A percentile compares a stretch with the other conserved stretches of the same genome.
Evolutionary conservation across 2,113 vertebrate species (phyloP).

Genomic region (Eurystomus gularis): DNA sequence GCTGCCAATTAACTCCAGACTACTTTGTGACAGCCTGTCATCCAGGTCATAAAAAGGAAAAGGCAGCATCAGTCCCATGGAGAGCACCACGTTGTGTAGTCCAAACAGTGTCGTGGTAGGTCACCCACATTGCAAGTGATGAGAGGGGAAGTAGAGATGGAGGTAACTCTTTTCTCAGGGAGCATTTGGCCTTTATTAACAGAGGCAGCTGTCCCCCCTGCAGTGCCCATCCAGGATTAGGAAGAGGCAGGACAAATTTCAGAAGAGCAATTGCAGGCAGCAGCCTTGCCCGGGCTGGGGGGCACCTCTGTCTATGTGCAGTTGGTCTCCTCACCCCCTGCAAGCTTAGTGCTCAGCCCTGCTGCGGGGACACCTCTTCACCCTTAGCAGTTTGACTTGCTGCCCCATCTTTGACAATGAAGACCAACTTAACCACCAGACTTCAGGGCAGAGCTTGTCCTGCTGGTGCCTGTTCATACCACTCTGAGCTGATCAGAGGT

Average conservation of each 20-base stretch:
- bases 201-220: background rate
- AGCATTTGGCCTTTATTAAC: background rate
- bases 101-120: background rate
- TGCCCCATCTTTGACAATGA: background rate
- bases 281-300: background rate
- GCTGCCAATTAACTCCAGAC: background rate
- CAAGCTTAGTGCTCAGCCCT: no score
- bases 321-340: background rate
- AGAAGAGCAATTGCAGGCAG: background rate
- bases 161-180: background rate
- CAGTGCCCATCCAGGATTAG: background rate
- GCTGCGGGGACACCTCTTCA: background rate
- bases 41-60: background rate
- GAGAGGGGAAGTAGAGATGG: background rate
- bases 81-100: rapidly evolving
- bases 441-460: background rate
- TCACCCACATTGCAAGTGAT: background rate
- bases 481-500: background rate
- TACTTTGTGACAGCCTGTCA: background rate
- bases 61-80: background rate
- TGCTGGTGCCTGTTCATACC: background rate
- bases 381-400: background rate
- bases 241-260: background rate
- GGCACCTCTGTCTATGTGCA: background rate
- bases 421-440: background rate